phyloP scores from a whole-genome alignment of 2,888 invertebrate genomes.

The Parnassius smintheus region DNA sequence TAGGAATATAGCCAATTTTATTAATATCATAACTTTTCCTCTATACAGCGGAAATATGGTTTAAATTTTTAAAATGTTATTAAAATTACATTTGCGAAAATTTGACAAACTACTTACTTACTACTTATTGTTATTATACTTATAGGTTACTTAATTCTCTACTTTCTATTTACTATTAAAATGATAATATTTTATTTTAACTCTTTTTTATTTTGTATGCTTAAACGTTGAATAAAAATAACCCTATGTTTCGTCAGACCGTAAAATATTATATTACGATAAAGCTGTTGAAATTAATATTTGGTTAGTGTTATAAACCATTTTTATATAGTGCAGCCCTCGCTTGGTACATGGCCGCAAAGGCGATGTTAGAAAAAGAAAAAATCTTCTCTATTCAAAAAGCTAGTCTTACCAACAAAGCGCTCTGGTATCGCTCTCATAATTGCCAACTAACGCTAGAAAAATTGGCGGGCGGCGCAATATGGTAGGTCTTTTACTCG shows the following conservation, averaged over 20 bases:
- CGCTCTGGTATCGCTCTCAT: constrained; percentile 49
- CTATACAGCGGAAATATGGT: constrained; percentile 22
- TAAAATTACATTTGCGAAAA: neutral
- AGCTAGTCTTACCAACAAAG: constrained; percentile 17
- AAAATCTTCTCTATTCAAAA: constrained; percentile 13
- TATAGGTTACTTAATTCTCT: no score
- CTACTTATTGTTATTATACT: no score
- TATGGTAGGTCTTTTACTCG: constrained; percentile 53
- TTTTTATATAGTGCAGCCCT: no score
- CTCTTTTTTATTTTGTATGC: no score
- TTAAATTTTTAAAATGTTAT: constrained; percentile 4
- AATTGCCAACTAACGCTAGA: constrained; percentile 64
- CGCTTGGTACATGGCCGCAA: neutral
- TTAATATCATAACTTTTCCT: constrained; percentile 28
- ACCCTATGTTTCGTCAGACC: no score
- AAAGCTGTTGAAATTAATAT: no score
- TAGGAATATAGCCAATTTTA: constrained; percentile 34
- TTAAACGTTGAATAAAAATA: no score
- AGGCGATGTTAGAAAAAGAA: neutral
- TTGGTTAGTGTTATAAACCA: no score
- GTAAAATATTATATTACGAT: no score
- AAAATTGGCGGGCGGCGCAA: constrained; percentile 54
- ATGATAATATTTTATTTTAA: no score
- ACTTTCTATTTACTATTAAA: no score
- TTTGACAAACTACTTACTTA: no score